Evolutionary conservation across 2,113 vertebrate genomes (phyloP), one percentile per base, ranked within the genome.

Genomic region (Progne subis): DNA sequence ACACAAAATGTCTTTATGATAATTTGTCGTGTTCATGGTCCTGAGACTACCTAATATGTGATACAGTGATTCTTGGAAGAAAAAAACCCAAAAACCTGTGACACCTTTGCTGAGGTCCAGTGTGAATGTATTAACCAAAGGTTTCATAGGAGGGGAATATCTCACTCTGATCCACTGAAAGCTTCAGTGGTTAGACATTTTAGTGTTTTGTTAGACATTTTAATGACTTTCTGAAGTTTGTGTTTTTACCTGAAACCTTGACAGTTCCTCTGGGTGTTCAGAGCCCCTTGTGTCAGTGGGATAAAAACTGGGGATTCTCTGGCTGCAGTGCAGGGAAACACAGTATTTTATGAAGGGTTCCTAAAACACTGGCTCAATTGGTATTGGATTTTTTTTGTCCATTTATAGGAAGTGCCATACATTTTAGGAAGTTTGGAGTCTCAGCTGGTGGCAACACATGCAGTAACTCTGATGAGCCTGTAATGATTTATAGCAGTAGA

Each of bases 381-480:
- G 47, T 56, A 32, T 52, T 34, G 64, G 50, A 44, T 63, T 86
- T 75, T 55, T n/a, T 57, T 86, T 71, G 41, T 53, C 53, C 60
- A 41, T 64, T 84, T 94, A 43, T 47, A 56, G 52, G 57, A 93
- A 43, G 44, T 86, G 24, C 7, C 24, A 53, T 89, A 52, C 78
- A 92, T 92, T 92, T 94, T 68, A 87, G 69, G n/a, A 76, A 64
- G 69, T 83, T 81, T 88, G 80, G 82, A 90, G 64, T 47, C 64
- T 88, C 83, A 79, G 80, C 34, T 83, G 77, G 77, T 84, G 77
- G 88, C 69, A 92, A 83, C 47, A 43, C 31, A 29, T 59, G 32
- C 32, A 84, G 52, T 75, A 82, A 92, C 43, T 74, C 72, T 86
- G 95, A 93, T 88, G 91, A 93, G 65, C 83, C 83, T 92, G 65